These are phyloP conservation scores for Fistularia commersonii DNA, from an alignment of 2,797 vertebrate species.

Conservation along the genomic window DNA sequence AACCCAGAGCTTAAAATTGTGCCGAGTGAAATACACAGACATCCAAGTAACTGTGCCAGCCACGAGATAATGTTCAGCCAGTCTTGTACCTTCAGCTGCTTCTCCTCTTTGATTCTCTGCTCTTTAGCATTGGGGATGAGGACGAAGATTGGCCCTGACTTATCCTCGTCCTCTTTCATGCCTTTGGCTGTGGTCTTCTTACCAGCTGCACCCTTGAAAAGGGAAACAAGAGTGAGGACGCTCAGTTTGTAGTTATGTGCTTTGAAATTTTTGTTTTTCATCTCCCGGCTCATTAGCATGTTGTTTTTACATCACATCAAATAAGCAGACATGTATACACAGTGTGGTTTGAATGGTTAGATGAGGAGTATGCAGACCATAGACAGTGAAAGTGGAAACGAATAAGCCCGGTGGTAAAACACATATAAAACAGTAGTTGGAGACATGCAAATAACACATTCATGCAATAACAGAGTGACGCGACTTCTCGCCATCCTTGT, in stretches of 20 bases:
- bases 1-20: too few species aligned
- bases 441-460: constrained; percentile 10
- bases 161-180: constrained; percentile 91
- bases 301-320: too few species aligned
- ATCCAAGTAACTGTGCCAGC: too few species aligned
- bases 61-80: too few species aligned
- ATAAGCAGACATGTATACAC: neutral
- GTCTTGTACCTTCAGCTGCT: constrained; percentile 83
- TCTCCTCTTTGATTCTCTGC: constrained; percentile 95
- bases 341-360: too few species aligned
- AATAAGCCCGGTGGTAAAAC: neutral
- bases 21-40: too few species aligned
- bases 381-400: constrained; percentile 5
- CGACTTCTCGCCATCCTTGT: neutral
- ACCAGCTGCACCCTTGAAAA: constrained; percentile 75
- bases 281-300: too few species aligned
- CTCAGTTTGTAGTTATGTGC: too few species aligned
- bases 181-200: constrained; percentile 89
- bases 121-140: constrained; percentile 91
- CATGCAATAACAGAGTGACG: constrained; percentile 27
- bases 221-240: neutral
- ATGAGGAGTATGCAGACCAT: neutral
- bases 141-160: constrained; percentile 89
- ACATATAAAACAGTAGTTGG: constrained; percentile 5
- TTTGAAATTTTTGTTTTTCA: too few species aligned